Evolutionary conservation across 2,113 vertebrate species (phyloP).

Genomic region (Erpornis zantholeuca): DNA sequence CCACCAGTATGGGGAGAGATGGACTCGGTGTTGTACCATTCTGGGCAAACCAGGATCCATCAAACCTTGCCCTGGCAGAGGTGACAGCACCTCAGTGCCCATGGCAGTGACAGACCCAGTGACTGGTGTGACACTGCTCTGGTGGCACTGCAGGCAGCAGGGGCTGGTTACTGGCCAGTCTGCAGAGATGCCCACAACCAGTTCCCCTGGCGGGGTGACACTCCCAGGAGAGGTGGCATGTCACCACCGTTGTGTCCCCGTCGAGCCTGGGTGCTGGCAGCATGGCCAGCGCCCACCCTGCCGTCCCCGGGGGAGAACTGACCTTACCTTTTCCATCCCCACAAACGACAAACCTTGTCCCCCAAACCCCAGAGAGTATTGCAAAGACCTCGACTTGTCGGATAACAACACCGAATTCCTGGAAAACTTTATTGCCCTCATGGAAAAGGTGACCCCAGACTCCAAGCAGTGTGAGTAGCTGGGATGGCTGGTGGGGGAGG

Average conservation of each 20-base stretch:
- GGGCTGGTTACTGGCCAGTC: not conserved
- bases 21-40: not conserved
- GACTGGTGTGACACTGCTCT: not conserved
- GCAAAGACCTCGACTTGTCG: conserved; percentile 96
- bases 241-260: not conserved
- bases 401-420: conserved; percentile 99
- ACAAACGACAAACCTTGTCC: conserved; percentile 51
- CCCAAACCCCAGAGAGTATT: conserved; percentile 90
- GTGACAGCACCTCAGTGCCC: not conserved
- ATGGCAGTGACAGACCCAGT: not conserved
- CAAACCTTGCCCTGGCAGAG: not conserved
- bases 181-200: not conserved
- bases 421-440: conserved; percentile 96
- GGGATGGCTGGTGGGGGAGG: not conserved
- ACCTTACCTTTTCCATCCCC: conserved; percentile 62
- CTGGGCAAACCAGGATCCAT: not conserved
- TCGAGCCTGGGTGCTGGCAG: not conserved
- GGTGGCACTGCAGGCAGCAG: not conserved
- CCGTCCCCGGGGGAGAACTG: not conserved
- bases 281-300: accelerated
- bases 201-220: not conserved
- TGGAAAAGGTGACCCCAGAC: conserved; percentile 99
- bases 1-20: not conserved
- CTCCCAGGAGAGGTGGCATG: not conserved
- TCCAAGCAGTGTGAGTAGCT: conserved; percentile 94